phyloP scores from a whole-genome alignment of 2,888 invertebrate genomes.

The Clanis bilineata region DNA sequence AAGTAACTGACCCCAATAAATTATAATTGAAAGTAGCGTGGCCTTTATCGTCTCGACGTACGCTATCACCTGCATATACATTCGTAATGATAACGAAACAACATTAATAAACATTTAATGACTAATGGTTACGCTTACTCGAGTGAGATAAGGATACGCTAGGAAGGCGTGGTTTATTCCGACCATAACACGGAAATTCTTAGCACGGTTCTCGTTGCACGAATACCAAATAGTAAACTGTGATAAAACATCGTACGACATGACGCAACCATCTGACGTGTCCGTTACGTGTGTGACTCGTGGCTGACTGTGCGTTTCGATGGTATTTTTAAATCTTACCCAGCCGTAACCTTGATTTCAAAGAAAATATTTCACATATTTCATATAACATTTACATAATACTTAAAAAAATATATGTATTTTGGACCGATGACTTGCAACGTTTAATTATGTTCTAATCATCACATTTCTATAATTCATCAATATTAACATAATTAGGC shows the following conservation, averaged over 20 bases:
- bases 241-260: conserved; percentile 66
- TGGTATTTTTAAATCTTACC: conserved; percentile 5
- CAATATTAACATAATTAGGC: neutral
- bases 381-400: neutral
- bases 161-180: conserved; percentile 40
- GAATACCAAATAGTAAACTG: conserved; percentile 30
- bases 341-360: neutral
- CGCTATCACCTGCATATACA: neutral
- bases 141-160: conserved; percentile 32
- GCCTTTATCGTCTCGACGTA: conserved; percentile 4
- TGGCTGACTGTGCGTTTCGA: conserved; percentile 1
- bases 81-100: conserved; percentile 3
- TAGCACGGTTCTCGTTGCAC: conserved; percentile 32
- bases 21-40: neutral
- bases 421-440: no score
- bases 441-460: no score
- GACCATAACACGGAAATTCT: conserved; percentile 33
- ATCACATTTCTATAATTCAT: neutral
- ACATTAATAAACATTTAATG: conserved; percentile 19
- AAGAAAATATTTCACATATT: neutral
- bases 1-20: conserved; percentile 7
- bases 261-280: conserved; percentile 65
- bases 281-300: conserved; percentile 41
- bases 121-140: conserved; percentile 22
- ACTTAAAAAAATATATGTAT: neutral